A percentile compares a stretch with the other conserved stretches of the same genome.
These are phyloP conservation scores for Australoheros scitulus DNA, from an alignment of 2,113 vertebrate genomes.

Conservation along the genomic window DNA sequence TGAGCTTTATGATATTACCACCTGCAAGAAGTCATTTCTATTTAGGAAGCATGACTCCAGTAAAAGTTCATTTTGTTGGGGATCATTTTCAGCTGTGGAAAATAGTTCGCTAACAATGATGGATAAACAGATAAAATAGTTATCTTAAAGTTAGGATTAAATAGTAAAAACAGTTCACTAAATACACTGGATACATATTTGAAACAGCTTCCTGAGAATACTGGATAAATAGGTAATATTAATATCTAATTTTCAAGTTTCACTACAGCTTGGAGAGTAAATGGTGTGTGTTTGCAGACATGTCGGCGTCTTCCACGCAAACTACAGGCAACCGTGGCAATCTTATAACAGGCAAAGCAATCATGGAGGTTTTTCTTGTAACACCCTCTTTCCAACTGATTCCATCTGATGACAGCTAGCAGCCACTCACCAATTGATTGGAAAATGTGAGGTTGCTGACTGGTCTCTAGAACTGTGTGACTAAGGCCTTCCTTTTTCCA, in stretches of 20 bases:
- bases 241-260: not conserved
- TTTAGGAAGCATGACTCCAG: not conserved
- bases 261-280: too few species aligned
- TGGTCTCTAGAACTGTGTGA: too few species aligned
- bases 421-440: too few species aligned
- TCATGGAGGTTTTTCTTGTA: too few species aligned
- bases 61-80: rapidly evolving
- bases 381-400: too few species aligned
- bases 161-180: not conserved
- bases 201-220: not conserved
- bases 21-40: not conserved
- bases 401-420: too few species aligned
- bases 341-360: too few species aligned
- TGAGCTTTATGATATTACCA: not conserved
- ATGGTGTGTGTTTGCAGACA: too few species aligned
- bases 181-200: not conserved
- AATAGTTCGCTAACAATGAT: not conserved
- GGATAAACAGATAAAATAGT: not conserved
- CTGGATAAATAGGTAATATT: not conserved
- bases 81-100: not conserved
- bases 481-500: not conserved
- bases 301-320: too few species aligned
- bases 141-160: not conserved
- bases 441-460: too few species aligned
- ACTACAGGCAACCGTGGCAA: too few species aligned